A percentile compares a stretch with the other conserved stretches of the same genome.
These are phyloP conservation scores for Cotesia congregata DNA, from an alignment of 2,888 invertebrate genomes.

Conservation along the genomic window DNA sequence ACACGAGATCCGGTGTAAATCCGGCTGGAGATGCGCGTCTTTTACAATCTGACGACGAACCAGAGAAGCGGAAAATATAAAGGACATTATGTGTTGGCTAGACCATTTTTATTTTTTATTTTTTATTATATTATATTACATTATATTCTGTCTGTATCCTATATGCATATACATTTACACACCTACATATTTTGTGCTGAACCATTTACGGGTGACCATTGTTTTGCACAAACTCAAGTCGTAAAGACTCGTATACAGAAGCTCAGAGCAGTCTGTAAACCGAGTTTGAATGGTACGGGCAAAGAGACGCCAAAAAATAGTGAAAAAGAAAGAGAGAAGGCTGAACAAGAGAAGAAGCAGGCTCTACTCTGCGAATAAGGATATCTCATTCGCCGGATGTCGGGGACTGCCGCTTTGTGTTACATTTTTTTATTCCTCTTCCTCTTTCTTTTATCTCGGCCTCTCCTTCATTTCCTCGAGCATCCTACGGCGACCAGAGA, in stretches of 20 bases:
- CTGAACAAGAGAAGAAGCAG: slow-evolving; percentile 5
- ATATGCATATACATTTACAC: not conserved
- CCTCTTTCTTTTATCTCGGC: slow-evolving; percentile 20
- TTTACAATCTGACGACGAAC: slow-evolving; percentile 22
- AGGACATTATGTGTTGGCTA: slow-evolving; percentile 21
- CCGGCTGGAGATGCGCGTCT: slow-evolving; percentile 25
- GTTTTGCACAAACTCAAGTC: slow-evolving; percentile 41
- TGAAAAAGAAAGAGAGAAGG: not conserved
- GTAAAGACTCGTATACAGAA: slow-evolving; percentile 33
- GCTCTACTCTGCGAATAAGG: slow-evolving; percentile 21
- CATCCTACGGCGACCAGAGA: slow-evolving; percentile 11
- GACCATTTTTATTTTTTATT: slow-evolving; percentile 33
- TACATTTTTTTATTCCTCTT: slow-evolving; percentile 3
- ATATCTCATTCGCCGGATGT: slow-evolving; percentile 45
- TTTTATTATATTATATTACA: not conserved
- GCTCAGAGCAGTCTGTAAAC: not conserved
- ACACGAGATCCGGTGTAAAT: slow-evolving; percentile 27
- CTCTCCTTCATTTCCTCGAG: slow-evolving; percentile 26
- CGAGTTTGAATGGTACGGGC: not conserved
- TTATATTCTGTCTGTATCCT: not conserved
- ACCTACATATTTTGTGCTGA: slow-evolving; percentile 20
- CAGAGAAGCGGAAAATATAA: slow-evolving; percentile 35
- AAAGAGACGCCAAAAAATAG: not conserved
- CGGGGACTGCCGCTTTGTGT: slow-evolving; percentile 26
- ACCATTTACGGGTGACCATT: slow-evolving; percentile 40